Evolutionary conservation across 2,113 vertebrate genomes (phyloP), one percentile per base, ranked within the genome.

Genomic region (Thunnus thynnus): DNA sequence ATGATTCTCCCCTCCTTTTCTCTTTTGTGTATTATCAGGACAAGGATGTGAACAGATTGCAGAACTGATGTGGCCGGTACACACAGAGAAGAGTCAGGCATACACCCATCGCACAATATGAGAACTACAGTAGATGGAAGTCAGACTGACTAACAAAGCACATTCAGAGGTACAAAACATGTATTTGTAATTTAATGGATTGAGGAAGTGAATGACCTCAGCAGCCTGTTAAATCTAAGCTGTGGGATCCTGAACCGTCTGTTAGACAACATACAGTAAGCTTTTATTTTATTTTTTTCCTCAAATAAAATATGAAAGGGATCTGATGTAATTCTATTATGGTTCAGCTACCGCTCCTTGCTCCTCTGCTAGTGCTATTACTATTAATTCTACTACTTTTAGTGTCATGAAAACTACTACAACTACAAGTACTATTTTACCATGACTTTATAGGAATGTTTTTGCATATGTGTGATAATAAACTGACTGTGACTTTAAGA

Each of bases 171-270:
- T 36, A 60, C 75, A 70, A 89, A 90, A 68, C 66, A 74, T 79
- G 62, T 75, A 83, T 86, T 83, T 83, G 70, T 91, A 83, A 90
- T 93, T 89, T 84, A 68, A 74, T 88, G 76, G 84, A 92, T 84
- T 82, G 86, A 62, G 55, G 54, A 55, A 66, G 63, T 44, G 58
- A 84, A 63, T 76, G 87, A 92, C 88, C 90, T 92, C 87, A 80
- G 70, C 64, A 76, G 82, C 84, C 70, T 44, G 67, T 76, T 84
- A 77, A 89, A 30, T 76, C 83, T 92, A 90, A 92, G 84, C 90
- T 83, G 63, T 58, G 47, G 83, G 72, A 91, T 87, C 86, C 87
- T 46, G 13, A 88, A 83, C 87, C 86, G 61, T 91, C 89, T 93
- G 91, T 92, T 89, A 32, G 76, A 83, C 73, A 46, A 30, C 69